A percentile compares a stretch with the other conserved stretches of the same genome.
phyloP scores from a whole-genome alignment of 2,797 vertebrate species.

The Sebastes alutus region DNA sequence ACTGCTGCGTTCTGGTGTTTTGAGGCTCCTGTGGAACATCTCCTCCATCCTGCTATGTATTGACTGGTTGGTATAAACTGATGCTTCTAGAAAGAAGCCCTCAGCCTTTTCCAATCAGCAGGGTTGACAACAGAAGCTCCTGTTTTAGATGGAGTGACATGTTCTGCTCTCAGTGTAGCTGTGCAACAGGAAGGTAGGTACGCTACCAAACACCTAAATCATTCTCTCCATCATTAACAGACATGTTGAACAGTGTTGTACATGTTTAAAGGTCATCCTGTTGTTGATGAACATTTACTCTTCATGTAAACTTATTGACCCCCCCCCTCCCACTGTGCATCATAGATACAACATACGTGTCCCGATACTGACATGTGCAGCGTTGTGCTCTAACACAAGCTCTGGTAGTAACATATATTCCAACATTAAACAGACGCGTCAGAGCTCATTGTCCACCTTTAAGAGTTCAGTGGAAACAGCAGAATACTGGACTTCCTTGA shows the following conservation, averaged over 20 bases:
- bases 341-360: constrained; percentile 48
- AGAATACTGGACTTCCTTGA: constrained; percentile 13
- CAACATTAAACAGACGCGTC: constrained; percentile 1
- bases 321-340: constrained; percentile 42
- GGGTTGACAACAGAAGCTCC: too few relatives aligned
- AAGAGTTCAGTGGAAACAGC: constrained; percentile 37
- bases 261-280: constrained; percentile 13
- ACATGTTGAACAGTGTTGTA: constrained; percentile 1
- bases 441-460: constrained; percentile 2
- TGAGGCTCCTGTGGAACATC: not conserved
- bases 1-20: not conserved
- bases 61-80: not conserved
- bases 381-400: constrained; percentile 31
- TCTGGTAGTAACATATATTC: constrained; percentile 60
- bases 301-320: constrained; percentile 52
- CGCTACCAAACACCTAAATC: not conserved
- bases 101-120: not conserved
- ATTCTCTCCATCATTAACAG: not conserved
- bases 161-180: not conserved
- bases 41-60: not conserved
- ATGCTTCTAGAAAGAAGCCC: not conserved
- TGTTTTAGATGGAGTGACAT: not conserved
- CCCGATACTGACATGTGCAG: constrained; percentile 25
- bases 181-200: not conserved
- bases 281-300: constrained; percentile 44